Percentiles rank a stretch among this genome's conserved stretches.
phyloP scores from a whole-genome alignment of 2,113 vertebrate species.

The Chascanopsetta lugubris region DNA sequence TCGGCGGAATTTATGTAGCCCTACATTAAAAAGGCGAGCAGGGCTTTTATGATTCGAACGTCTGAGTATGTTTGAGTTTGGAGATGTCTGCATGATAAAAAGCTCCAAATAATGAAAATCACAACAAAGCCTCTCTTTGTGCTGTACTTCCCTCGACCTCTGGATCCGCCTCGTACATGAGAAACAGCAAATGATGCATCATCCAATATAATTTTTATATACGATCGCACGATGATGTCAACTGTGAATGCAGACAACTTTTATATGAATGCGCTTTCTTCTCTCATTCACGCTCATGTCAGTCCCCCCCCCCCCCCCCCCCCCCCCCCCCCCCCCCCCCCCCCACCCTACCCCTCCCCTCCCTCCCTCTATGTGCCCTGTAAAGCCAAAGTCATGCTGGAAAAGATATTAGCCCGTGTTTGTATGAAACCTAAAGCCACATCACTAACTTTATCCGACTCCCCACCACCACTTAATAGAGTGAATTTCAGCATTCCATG shows the following conservation, averaged over 20 bases:
- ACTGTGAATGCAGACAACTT: conserved; percentile 11
- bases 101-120: background rate
- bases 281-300: conserved; percentile 23
- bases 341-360: conserved; percentile 15
- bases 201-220: conserved; percentile 13
- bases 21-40: conserved; percentile 18
- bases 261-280: conserved; percentile 24
- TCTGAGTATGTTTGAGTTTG: conserved; percentile 33
- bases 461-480: conserved; percentile 28
- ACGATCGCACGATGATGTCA: conserved; percentile 9
- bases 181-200: conserved; percentile 1
- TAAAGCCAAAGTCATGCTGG: conserved; percentile 55
- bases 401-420: conserved; percentile 56
- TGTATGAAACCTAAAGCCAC: conserved; percentile 53
- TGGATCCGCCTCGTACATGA: conserved; percentile 4
- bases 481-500: background rate
- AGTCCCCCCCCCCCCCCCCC: conserved; percentile 8
- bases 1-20: conserved; percentile 35
- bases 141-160: conserved; percentile 12
- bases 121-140: conserved; percentile 9
- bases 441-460: conserved; percentile 41
- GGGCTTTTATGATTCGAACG: conserved; percentile 31
- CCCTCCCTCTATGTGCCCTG: conserved; percentile 20
- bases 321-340: no score
- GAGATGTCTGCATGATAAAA: conserved; percentile 33